Base-by-base conservation (phyloP, 1,140 invertebrate species). In the Anastatus disparis region DNA sequence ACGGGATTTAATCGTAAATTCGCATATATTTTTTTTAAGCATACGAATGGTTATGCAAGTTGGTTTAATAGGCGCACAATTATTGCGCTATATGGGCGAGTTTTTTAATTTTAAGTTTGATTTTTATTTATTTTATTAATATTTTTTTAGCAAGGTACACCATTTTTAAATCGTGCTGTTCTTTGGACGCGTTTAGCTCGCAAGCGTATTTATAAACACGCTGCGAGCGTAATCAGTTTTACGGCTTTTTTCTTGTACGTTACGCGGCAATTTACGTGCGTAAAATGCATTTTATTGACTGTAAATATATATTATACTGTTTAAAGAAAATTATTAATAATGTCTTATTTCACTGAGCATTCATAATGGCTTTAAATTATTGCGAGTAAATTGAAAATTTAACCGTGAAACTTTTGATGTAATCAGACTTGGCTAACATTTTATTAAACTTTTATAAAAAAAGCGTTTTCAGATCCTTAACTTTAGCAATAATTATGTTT, bases 11-110 rank as follows among this genome's bases (percentile, higher is more conserved):
- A n/a, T n/a, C n/a, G n/a, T n/a, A n/a, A n/a, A n/a, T n/a, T 20
- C 20, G 17, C 20, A 42, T 40, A 13, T 13, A 42, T 74, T 75
- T 73, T 81, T 81, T 76, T 79, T 82, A 79, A 81, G 17, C n/a
- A n/a, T 0, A 6, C 13, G 53, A 58, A 12, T 3, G 8, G 15
- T 13, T 3, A 40, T 9, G 12, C 53, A 38, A 38, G 29, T 40
- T 8, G 38, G 31, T 35, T 56, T 38, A 20, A 27, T 26, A 26
- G n/a, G 48, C 12, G 24, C 10, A 52, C 8, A 15, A 52, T 12
- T 26, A 52, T 52, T 15, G 24, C 15, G 0, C 3, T 3, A n/a
- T n/a, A n/a, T 2, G 27, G 6, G 12, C 8, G 29, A 35, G 1
- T 31, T 20, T 55, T 17, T 0, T 56, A 13, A 22, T 38, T 17